These are phyloP conservation scores for Acanthoscelides obtectus DNA, from an alignment of 2,888 invertebrate species.

Conservation along the genomic window DNA sequence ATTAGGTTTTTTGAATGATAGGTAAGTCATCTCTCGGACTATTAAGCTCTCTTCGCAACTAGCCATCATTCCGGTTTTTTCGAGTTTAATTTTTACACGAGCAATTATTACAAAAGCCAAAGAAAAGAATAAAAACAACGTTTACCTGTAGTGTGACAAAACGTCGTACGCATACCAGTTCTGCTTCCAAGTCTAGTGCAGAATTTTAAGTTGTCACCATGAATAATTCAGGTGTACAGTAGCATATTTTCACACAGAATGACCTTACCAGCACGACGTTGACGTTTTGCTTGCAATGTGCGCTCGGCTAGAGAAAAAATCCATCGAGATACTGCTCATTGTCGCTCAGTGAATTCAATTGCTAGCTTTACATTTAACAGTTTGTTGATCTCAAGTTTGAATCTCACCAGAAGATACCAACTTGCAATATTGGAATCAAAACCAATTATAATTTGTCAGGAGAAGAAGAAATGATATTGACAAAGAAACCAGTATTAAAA, in stretches of 20 bases:
- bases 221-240: slow-evolving; percentile 24
- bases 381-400: no score
- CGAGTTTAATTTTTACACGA: not conserved
- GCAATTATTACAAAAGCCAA: slow-evolving; percentile 13
- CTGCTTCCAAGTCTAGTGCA: slow-evolving; percentile 23
- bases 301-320: not conserved
- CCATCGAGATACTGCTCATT: not conserved
- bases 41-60: not conserved
- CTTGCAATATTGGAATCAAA: no score
- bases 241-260: slow-evolving; percentile 28
- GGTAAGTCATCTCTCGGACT: no score
- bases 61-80: not conserved
- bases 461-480: no score
- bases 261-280: slow-evolving; percentile 11
- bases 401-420: no score
- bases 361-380: no score
- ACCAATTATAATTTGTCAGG: no score
- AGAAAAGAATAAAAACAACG: slow-evolving; percentile 7
- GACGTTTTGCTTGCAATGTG: not conserved
- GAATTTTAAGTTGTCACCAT: slow-evolving; percentile 26
- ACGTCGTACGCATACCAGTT: slow-evolving; percentile 23
- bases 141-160: slow-evolving; percentile 2
- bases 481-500: no score
- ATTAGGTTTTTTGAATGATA: no score
- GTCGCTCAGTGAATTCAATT: not conserved